Base-by-base conservation (phyloP, 2,113 vertebrate species). In the Aegotheles bennettii region DNA sequence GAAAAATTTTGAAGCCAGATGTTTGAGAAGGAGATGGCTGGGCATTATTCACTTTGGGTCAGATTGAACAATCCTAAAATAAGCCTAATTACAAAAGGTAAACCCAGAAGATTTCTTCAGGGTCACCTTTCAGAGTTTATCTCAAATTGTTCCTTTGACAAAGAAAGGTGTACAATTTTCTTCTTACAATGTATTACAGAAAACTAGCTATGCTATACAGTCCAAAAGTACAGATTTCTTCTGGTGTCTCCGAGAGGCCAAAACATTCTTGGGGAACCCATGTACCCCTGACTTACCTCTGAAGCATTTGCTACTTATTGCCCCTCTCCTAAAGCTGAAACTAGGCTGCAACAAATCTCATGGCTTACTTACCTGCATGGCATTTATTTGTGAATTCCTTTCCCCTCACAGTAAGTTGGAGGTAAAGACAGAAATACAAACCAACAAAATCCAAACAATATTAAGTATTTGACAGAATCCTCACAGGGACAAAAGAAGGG, bases 341-440 rank as follows among this genome's bases (percentile, higher is more conserved):
- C 8, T 4, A 59, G 36, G 24, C 20, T 75, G 29, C 51, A 94
- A 21, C 36, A 75, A 65, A 77, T 71, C 47, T 67, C 60, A 54
- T 6, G 16, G 56, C 25, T 84, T 77, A n/a, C 5, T 45, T 40
- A n/a, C 10, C 19, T 38, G 13, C 33, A 50, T 16, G 23, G 20
- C 29, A 50, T 40, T 80, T 48, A 25, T 43, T 36, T 69, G 54
- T 18, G 8, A 89, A 70, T 63, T 80, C 6, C 31, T 60, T 47
- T 28, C 3, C 7, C 13, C 31, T 54, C 38, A 57, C 63, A 42
- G 33, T 17, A 94, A 53, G 18, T 4, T 74, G 14, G 25, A 48
- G 19, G n/a, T 33, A 80, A 87, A 95, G 90, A 15, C 24, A 86
- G 9, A 65, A 53, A 84, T 35, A 9, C 80, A 92, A 84, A 54